phyloP scores from a whole-genome alignment of 2,113 vertebrate genomes.

The Condylura cristata region DNA sequence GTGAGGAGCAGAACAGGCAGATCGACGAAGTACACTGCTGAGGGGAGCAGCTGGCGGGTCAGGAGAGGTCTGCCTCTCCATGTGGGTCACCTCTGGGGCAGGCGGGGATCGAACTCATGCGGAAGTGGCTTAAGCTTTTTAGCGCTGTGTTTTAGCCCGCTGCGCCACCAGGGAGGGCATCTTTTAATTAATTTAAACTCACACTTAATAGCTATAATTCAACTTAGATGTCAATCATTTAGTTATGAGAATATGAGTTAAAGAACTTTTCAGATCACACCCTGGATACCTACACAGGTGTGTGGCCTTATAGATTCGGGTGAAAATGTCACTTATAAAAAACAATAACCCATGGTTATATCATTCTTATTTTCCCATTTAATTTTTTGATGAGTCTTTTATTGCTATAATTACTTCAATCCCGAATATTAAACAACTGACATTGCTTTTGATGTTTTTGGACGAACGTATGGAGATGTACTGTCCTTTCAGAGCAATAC shows the following conservation, averaged over 20 bases:
- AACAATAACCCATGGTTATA: too few species aligned
- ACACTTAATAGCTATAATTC: background rate
- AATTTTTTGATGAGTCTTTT: background rate
- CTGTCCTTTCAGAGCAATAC: background rate
- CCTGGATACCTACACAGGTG: background rate
- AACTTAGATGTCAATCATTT: background rate
- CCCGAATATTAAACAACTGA: background rate
- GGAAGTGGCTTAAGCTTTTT: too few species aligned
- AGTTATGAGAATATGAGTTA: background rate
- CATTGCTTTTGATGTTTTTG: background rate
- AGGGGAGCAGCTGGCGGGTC: too few species aligned
- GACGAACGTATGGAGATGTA: background rate
- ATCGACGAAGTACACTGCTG: too few species aligned
- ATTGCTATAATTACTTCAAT: background rate
- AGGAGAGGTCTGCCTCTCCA: too few species aligned
- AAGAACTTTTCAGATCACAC: background rate
- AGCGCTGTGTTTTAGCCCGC: too few species aligned
- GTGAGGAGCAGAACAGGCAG: too few species aligned
- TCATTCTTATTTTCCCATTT: too few species aligned
- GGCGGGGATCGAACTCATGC: too few species aligned
- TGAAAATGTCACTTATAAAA: background rate
- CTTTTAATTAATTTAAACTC: background rate
- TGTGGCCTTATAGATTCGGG: background rate
- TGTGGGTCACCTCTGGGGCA: too few species aligned
- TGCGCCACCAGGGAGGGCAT: too few species aligned